Base-by-base conservation (phyloP, 2,113 vertebrate species). In the Siniperca knerii region DNA sequence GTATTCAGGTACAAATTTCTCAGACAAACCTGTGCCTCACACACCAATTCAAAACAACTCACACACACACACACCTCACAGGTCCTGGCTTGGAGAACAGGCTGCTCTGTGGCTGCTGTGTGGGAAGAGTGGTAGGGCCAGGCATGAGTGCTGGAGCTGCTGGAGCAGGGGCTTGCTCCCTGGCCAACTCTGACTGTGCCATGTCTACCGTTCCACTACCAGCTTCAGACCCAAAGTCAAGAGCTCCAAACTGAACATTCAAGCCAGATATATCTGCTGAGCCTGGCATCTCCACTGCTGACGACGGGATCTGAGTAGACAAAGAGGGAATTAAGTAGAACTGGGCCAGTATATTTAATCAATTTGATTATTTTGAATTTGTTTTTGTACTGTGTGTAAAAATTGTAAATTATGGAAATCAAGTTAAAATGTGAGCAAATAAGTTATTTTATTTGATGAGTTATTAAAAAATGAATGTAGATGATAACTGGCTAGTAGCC, bases 271-370 rank as follows among this genome's bases (percentile, higher is more conserved):
- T 84, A 46, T 99, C 98, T 10, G 97, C 91, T 29, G 97, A 97
- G 48, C 98, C 98, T 2, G 98, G 98, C 98, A 99, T 99, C 93
- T 99, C 98, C 86, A 99, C 98, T 46, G 98, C 98, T 52, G 97
- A 98, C 0, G 96, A 96, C 11, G 98, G 98, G 90, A 97, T 98
- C 98, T 99, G 89, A 44, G 61, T 21, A 44, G 20, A 88, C 16
- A 79, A n/a, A 44, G 37, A 33, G 2, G 0, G 0, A 8, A 44
- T 10, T 64, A 6, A 40, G 40, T 23, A n/a, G 0, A 46, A 60
- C 6, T 20, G 8, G 20, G 21, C 0, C 1, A 0, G 76, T 25
- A 23, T 16, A 66, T 16, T 50, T 7, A n/a, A 54, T 3, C 6
- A 71, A 29, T 68, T 20, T 42, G 0, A 61, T 44, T 3, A 58